These are phyloP conservation scores for Venusia cambrica DNA, from an alignment of 2,888 invertebrate genomes.

Conservation along the genomic window DNA sequence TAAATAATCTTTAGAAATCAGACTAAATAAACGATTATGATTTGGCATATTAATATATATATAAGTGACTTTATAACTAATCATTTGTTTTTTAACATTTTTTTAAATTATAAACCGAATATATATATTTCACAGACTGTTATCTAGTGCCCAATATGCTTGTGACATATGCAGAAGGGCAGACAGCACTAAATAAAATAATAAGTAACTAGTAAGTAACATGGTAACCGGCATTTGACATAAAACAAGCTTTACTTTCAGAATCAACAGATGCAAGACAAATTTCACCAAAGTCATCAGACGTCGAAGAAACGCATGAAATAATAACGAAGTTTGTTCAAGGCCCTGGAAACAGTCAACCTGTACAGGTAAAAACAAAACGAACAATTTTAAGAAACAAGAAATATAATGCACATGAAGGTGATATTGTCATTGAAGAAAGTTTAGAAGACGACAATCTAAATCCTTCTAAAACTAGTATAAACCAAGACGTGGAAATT, in stretches of 20 bases:
- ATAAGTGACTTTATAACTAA: no score
- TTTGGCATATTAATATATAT: no score
- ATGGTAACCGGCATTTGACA: no score
- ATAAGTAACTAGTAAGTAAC: no score
- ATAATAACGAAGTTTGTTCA: conserved; percentile 81
- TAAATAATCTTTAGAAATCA: no score
- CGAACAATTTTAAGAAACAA: conserved; percentile 77
- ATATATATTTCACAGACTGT: no score
- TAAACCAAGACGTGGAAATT: conserved; percentile 55
- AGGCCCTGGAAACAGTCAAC: conserved; percentile 72
- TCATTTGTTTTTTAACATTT: no score
- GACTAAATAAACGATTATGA: no score
- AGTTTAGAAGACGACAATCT: conserved; percentile 62
- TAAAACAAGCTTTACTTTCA: conserved; percentile 39
- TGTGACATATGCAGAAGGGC: no score
- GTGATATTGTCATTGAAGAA: conserved; percentile 78
- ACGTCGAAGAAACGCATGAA: conserved; percentile 81
- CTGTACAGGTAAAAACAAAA: conserved; percentile 79
- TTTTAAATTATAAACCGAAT: no score
- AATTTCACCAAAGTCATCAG: conserved; percentile 59
- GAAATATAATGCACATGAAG: conserved; percentile 47
- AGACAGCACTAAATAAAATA: no score
- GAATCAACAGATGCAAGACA: conserved; percentile 39
- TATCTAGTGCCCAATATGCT: no score
- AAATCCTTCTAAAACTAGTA: conserved; percentile 24